Conservation (phyloP, 2,888 invertebrate genomes). For the Epistrophella euchroma region DNA sequence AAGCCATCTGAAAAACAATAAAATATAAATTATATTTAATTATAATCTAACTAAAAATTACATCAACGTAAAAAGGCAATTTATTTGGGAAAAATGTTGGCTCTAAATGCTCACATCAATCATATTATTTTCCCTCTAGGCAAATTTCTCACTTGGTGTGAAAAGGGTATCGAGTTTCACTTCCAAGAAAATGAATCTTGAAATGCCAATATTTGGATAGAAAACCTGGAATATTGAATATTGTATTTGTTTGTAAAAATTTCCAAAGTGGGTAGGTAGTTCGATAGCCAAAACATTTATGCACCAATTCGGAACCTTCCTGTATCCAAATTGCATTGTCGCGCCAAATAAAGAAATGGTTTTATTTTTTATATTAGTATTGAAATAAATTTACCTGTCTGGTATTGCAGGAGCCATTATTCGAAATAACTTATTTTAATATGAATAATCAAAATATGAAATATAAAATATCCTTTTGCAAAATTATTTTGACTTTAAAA, state of each 20-base stretch:
- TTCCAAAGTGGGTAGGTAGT: neutral
- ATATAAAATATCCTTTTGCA: neutral
- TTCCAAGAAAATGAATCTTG: neutral
- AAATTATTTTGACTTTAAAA: too few relatives aligned
- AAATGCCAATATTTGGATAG: neutral
- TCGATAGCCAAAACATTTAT: neutral
- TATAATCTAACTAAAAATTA: neutral
- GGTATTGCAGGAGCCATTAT: conserved; percentile 25
- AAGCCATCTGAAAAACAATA: conserved; percentile 82
- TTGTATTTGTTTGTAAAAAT: neutral
- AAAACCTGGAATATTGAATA: neutral
- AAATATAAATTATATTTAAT: neutral
- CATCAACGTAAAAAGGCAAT: neutral
- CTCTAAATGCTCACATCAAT: too few relatives aligned
- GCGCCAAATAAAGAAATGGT: neutral
- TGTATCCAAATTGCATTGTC: neutral
- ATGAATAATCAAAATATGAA: neutral
- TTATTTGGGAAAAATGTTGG: neutral
- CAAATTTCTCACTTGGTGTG: too few relatives aligned
- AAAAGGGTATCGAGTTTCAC: too few relatives aligned
- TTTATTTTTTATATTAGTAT: neutral
- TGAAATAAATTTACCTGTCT: conserved; percentile 15
- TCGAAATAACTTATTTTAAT: neutral
- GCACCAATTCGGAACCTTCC: too few relatives aligned
- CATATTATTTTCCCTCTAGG: too few relatives aligned